phyloP scores from a whole-genome alignment of 2,797 vertebrate species.

The Dallia pectoralis region DNA sequence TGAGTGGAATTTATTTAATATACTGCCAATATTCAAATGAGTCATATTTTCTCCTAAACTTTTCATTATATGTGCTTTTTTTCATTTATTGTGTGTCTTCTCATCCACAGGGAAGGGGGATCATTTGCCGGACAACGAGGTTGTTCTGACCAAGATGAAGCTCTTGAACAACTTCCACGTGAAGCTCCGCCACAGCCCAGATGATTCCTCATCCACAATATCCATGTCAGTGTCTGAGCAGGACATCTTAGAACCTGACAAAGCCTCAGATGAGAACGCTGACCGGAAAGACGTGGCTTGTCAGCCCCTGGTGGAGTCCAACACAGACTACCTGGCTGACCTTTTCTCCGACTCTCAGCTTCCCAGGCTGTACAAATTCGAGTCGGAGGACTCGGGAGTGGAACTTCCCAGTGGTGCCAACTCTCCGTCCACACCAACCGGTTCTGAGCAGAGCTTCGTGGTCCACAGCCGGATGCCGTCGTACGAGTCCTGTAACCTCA shows the following conservation, averaged over 20 bases:
- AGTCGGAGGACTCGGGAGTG: constrained; percentile 86
- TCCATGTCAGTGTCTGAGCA: constrained; percentile 56
- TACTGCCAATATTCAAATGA: constrained; percentile 20
- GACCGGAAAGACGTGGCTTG: constrained; percentile 28
- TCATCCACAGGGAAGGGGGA: constrained; percentile 74
- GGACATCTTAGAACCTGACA: constrained; percentile 33
- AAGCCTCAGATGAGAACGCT: constrained; percentile 40
- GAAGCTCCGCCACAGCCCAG: constrained; percentile 38
- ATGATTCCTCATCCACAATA: constrained; percentile 57
- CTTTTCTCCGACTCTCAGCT: constrained; percentile 73
- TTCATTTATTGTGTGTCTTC: constrained; percentile 2
- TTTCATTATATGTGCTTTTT: too few species aligned
- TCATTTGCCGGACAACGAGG: constrained; percentile 72
- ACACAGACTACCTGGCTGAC: constrained; percentile 59
- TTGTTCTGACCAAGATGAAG: constrained; percentile 87
- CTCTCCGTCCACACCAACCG: constrained; percentile 79
- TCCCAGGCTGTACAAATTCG: constrained; percentile 80
- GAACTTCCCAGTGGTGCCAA: constrained; percentile 83
- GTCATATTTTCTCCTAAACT: too few species aligned
- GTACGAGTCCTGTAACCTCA: constrained; percentile 77
- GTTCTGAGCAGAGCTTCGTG: constrained; percentile 85
- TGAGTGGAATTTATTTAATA: constrained; percentile 14
- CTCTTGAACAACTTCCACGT: constrained; percentile 71
- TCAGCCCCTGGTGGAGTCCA: constrained; percentile 35
- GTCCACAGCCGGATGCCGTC: constrained; percentile 85